Evolutionary conservation across 2,113 vertebrate genomes (phyloP).

Genomic region (Vicugna pacos): DNA sequence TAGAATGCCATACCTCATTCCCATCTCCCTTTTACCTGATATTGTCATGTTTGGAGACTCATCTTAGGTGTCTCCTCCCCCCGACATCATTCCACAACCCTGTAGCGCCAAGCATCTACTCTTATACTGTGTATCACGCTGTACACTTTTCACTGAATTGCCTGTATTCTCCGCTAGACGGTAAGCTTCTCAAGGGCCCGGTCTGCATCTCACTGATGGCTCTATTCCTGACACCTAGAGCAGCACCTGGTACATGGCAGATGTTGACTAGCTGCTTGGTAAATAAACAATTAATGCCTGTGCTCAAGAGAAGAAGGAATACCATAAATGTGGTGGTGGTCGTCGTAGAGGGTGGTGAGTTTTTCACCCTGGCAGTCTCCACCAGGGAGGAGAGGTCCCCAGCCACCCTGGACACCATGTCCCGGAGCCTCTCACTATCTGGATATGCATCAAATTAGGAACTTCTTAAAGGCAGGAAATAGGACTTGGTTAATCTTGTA

Average conservation of each 20-base stretch:
- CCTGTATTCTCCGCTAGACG: not conserved
- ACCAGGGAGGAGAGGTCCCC: not conserved
- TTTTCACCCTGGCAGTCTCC: not conserved
- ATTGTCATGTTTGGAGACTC: not conserved
- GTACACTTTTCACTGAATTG: not conserved
- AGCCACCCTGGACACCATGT: not conserved
- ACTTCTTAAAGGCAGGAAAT: not conserved
- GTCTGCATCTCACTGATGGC: not conserved
- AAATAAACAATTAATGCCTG: not conserved
- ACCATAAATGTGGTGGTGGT: not conserved
- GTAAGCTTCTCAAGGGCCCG: not conserved
- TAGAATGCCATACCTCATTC: not conserved
- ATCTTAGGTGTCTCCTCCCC: not conserved
- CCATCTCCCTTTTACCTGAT: not conserved
- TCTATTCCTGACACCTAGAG: not conserved
- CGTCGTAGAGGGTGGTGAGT: not conserved
- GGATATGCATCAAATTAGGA: not conserved
- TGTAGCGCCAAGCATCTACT: not conserved
- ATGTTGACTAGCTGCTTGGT: not conserved
- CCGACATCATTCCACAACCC: not conserved
- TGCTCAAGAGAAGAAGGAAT: not conserved
- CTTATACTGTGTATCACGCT: not conserved
- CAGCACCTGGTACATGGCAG: not conserved
- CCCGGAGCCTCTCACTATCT: not conserved
- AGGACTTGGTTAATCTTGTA: not conserved